Base-by-base conservation (phyloP, 2,113 vertebrate species). In the Mugil cephalus region DNA sequence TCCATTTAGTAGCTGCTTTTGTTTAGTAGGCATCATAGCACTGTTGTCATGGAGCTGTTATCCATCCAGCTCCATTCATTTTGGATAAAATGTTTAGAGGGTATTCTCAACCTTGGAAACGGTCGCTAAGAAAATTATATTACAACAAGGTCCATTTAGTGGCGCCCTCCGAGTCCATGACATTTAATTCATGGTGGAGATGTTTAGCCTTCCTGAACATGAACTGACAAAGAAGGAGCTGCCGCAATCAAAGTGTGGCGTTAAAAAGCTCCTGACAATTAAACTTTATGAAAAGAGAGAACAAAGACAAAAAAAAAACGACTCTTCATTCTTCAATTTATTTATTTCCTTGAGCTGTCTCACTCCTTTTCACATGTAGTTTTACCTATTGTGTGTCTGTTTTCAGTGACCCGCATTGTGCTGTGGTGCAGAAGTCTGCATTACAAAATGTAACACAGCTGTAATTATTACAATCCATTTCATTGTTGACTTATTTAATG, bases 151-250 rank as follows among this genome's bases (percentile, higher is more conserved):
- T 42, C 14, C 8, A 45, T 62, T 0, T 36, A 54, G 4, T 6
- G 14, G 15, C 18, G 10, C 0, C n/a, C 51, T 64, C 45, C 19
- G 3, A 30, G 24, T 30, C 5, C 24, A 30, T 30, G 24, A 30
- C 24, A 5, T 30, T 30, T 30, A 30, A 30, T 30, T 3, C 5
- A 30, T 30, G 2, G 24, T 30, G 24, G 24, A 19, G 14, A 18
- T 65, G 40, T 65, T 65, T 18, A 52, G 24, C 10, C n/a, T 63
- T 4, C 47, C 15, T 24, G 10, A 7, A n/a, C n/a, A 39, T 63
- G 35, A 24, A 14, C 24, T 30, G 30, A 45, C 11, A 43, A 36
- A 24, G 52, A 52, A 36, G 21, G 52, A 53, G 52, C 1, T 35
- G 13, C 17, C 46, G 8, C 10, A 54, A 43, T 19, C 24, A 43